Base-by-base conservation (phyloP, 1,140 invertebrate genomes). In the Anoplophora glabripennis region DNA sequence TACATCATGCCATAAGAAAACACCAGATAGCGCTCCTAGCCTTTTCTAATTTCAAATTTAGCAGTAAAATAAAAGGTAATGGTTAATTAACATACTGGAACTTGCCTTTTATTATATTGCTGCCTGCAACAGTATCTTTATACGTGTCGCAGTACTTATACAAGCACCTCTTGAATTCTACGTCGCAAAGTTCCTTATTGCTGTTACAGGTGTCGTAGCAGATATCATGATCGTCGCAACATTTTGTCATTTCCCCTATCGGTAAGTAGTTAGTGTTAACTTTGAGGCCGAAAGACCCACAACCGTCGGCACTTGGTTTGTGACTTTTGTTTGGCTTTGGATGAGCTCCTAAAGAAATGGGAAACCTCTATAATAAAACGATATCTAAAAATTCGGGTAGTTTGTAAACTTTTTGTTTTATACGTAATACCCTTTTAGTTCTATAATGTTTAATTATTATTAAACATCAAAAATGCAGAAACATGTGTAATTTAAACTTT, bases 161-260 rank as follows among this genome's bases (percentile, higher is more conserved):
- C 0, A 96, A 76, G 70, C 93, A 96, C 63, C 85, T 80, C 69
- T 92, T 92, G 70, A 95, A 95, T 33, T 88, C 84, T 42, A 91
- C 73, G 76, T 96, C 93, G 78, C 93, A 96, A 0, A 86, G 78
- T 72, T 93, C 90, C 75, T 93, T 94, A 45, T 90, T 86, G 33
- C 77, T 83, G 63, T 90, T 91, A 72, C 93, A 96, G 3, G 89
- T 93, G 59, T 93, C 92, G 68, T 96, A 96, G 73, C 93, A 96
- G 59, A 89, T 84, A 66, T 96, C 93, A 75, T 96, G 93, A 1
- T 72, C 68, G 72, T 94, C 84, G 77, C 92, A 96, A 69, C 92
- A 96, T 61, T 85, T 84, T 7, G 87, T 89, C 86, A 93, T 90
- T 74, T 89, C 84, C 18, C 80, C 78, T 8, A 88, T 76, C 7